Percentiles rank a stretch among this genome's conserved stretches.
Evolutionary conservation across 2,888 invertebrate species (phyloP).

Genomic region (Microplitis manilae): DNA sequence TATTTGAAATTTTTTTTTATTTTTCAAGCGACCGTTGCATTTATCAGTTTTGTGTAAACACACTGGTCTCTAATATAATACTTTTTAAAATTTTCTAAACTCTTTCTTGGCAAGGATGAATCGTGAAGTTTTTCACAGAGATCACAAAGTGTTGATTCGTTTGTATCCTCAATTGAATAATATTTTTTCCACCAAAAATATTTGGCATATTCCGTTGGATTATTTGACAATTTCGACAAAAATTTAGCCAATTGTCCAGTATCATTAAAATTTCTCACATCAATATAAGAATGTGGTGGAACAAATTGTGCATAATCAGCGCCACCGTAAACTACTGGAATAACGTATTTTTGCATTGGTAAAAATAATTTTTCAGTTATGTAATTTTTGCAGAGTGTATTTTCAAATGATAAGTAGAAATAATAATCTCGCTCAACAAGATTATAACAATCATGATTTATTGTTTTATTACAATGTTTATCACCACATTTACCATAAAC

Average conservation of each 20-base stretch:
- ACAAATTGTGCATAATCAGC: constrained; percentile 75
- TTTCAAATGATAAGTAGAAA: constrained; percentile 80
- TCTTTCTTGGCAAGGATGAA: constrained; percentile 22
- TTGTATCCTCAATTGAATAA: constrained; percentile 48
- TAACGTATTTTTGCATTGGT: constrained; percentile 74
- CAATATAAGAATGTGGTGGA: constrained; percentile 74
- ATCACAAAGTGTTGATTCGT: constrained; percentile 33
- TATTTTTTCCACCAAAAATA: constrained; percentile 76
- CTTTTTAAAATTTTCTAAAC: constrained; percentile 17
- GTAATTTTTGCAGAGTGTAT: constrained; percentile 78
- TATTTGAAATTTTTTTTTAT: not conserved
- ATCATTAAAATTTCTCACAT: constrained; percentile 74
- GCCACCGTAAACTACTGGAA: constrained; percentile 80
- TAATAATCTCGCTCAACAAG: constrained; percentile 75
- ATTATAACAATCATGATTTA: constrained; percentile 66
- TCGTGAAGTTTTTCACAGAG: constrained; percentile 38
- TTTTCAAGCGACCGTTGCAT: not conserved
- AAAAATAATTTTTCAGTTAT: constrained; percentile 77
- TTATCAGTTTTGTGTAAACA: not conserved
- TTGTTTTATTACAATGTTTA: constrained; percentile 46
- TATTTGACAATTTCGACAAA: constrained; percentile 71
- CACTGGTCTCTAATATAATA: constrained; percentile 36
- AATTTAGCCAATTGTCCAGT: constrained; percentile 73
- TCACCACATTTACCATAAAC: constrained; percentile 72
- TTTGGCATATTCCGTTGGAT: constrained; percentile 74